A percentile compares a stretch with the other conserved stretches of the same genome.
Conservation (phyloP, 2,888 invertebrate genomes). For the Abrostola triplasia region DNA sequence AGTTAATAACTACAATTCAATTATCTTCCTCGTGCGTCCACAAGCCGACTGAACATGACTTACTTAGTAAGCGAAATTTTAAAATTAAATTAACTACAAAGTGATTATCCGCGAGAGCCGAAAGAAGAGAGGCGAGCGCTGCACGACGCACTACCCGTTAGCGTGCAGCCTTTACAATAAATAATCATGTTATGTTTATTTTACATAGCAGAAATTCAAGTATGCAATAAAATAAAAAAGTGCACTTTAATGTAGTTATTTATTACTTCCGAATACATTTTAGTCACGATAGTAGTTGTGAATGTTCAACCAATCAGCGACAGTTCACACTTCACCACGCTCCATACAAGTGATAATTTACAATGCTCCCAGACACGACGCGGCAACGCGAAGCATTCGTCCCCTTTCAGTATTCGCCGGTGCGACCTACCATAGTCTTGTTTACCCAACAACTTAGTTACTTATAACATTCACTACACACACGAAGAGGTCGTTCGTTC, state of each 20-base stretch:
- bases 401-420: conserved; percentile 15
- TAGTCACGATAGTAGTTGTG: conserved; percentile 51
- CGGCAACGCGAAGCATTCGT: conserved; percentile 31
- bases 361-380: conserved; percentile 57
- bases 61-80: conserved; percentile 84
- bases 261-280: conserved; percentile 59
- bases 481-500: conserved; percentile 60
- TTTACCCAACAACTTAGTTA: conserved; percentile 43
- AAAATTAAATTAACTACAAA: conserved; percentile 80
- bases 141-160: conserved; percentile 56
- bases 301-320: conserved; percentile 51
- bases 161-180: conserved; percentile 75
- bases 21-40: conserved; percentile 77
- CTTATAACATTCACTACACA: conserved; percentile 57
- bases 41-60: conserved; percentile 82
- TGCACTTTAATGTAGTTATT: conserved; percentile 67
- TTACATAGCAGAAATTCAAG: conserved; percentile 70
- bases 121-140: conserved; percentile 36
- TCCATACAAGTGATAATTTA: conserved; percentile 55
- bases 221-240: conserved; percentile 69
- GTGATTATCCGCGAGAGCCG: conserved; percentile 59
- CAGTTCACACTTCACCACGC: conserved; percentile 44
- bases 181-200: conserved; percentile 67
- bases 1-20: conserved; percentile 85
- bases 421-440: conserved; percentile 21